Percentiles rank a stretch among this genome's conserved stretches.
Evolutionary conservation across 2,888 invertebrate species (phyloP).

Genomic region (Drosophila recens): DNA sequence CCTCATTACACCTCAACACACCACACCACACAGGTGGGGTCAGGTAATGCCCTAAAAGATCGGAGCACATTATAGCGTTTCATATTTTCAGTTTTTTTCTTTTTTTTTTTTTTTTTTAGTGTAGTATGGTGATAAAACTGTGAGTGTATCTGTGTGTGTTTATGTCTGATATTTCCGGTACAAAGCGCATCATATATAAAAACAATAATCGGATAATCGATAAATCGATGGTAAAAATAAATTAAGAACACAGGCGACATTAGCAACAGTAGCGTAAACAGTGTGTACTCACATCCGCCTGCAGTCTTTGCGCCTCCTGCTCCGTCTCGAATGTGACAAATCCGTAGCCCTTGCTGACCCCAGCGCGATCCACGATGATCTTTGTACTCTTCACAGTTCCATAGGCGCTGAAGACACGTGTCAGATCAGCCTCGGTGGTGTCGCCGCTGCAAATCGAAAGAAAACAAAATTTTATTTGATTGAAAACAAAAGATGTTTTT

Average conservation of each 20-base stretch:
- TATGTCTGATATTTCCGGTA: conserved; percentile 21
- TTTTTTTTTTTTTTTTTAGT: neutral
- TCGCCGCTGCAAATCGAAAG: conserved; percentile 87
- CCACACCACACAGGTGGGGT: conserved; percentile 35
- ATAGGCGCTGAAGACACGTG: conserved; percentile 95
- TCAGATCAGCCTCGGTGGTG: conserved; percentile 96
- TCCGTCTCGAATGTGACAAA: conserved; percentile 94
- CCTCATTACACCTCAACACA: conserved; percentile 1
- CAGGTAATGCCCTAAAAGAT: conserved; percentile 79
- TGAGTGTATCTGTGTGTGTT: conserved; percentile 29
- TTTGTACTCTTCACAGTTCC: conserved; percentile 96
- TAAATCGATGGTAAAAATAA: conserved; percentile 28
- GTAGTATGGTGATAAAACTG: conserved; percentile 22
- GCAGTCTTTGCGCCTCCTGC: conserved; percentile 92
- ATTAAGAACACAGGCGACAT: conserved; percentile 63
- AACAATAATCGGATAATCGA: conserved; percentile 48
- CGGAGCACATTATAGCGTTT: conserved; percentile 73
- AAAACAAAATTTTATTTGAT: too few species aligned
- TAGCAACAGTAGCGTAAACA: conserved; percentile 50
- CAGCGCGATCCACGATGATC: conserved; percentile 97
- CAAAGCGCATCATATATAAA: conserved; percentile 41
- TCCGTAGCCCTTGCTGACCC: conserved; percentile 93
- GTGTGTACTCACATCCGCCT: conserved; percentile 88
- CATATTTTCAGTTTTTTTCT: conserved; percentile 16
- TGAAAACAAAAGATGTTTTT: too few species aligned